These are phyloP conservation scores for Ctenochaetus hawaiiensis DNA, from an alignment of 2,797 vertebrate genomes.

Conservation along the genomic window DNA sequence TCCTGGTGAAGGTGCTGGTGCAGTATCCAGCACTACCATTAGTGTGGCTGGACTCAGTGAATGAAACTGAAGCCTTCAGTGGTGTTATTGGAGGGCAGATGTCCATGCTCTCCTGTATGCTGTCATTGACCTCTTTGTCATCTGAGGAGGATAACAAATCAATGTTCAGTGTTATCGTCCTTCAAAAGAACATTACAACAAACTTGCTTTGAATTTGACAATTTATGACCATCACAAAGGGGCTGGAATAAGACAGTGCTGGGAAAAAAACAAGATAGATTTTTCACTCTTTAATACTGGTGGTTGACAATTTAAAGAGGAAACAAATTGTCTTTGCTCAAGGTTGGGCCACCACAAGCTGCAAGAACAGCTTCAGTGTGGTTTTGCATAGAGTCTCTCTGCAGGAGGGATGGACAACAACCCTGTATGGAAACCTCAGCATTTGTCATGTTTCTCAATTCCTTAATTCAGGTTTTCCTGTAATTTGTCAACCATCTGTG, in stretches of 20 bases:
- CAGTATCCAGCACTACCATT: conserved; percentile 11
- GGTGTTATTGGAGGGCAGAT: conserved; percentile 37
- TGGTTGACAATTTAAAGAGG: not conserved
- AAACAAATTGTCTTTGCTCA: not conserved
- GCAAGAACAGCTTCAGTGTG: not conserved
- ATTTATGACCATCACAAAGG: conserved; percentile 14
- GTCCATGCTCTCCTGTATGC: conserved; percentile 11
- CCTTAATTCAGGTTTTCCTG: not conserved
- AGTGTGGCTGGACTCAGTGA: conserved; percentile 21
- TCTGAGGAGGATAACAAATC: conserved; percentile 54
- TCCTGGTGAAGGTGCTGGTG: conserved; percentile 35
- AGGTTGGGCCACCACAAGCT: not conserved
- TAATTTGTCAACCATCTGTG: not conserved
- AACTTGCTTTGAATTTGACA: not conserved
- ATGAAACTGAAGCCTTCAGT: conserved; percentile 41
- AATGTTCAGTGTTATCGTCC: conserved; percentile 13
- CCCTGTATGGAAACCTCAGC: not conserved
- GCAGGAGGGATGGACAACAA: not conserved
- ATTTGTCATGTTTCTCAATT: not conserved
- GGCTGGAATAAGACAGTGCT: not conserved
- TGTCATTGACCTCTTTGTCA: conserved; percentile 6
- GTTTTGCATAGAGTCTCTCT: not conserved
- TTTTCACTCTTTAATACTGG: not conserved
- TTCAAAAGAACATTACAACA: conserved; percentile 19
- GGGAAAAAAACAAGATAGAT: not conserved